These are phyloP conservation scores for Nettapus auritus DNA, from an alignment of 2,113 vertebrate genomes.

Conservation along the genomic window DNA sequence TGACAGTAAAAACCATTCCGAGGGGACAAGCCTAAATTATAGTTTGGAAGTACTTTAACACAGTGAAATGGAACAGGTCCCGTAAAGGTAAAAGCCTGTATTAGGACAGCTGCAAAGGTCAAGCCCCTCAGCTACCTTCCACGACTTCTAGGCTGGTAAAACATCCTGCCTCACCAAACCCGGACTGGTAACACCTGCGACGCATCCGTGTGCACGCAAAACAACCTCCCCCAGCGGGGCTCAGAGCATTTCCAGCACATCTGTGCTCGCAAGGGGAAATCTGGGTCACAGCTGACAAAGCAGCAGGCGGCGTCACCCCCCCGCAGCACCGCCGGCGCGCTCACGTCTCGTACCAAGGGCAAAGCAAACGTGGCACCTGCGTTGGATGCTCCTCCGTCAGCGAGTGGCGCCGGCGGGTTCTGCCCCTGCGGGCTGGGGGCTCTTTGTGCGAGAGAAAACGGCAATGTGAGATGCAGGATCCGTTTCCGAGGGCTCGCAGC, in stretches of 20 bases:
- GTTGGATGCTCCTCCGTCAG: neutral
- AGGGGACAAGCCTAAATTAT: neutral
- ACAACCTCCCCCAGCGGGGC: neutral
- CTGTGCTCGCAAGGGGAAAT: neutral
- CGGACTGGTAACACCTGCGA: neutral
- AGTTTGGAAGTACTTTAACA: neutral
- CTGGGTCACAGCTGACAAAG: neutral
- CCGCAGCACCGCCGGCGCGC: neutral
- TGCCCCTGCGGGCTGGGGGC: accelerated
- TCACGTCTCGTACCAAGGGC: slow-evolving; percentile 19
- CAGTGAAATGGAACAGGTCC: neutral
- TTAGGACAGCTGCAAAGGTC: neutral
- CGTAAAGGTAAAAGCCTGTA: neutral
- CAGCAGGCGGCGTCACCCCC: neutral
- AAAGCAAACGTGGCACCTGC: slow-evolving; percentile 32
- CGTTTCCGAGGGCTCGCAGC: neutral
- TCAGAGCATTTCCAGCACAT: slow-evolving; percentile 11
- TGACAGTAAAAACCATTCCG: neutral
- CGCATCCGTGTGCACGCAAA: neutral
- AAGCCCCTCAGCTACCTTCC: neutral
- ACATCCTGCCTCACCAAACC: neutral
- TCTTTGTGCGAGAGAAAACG: neutral
- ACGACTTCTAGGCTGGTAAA: neutral
- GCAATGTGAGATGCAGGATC: neutral
- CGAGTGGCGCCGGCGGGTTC: neutral